Evolutionary conservation across 2,113 vertebrate species (phyloP).

Genomic region (Motacilla tschutschensis): DNA sequence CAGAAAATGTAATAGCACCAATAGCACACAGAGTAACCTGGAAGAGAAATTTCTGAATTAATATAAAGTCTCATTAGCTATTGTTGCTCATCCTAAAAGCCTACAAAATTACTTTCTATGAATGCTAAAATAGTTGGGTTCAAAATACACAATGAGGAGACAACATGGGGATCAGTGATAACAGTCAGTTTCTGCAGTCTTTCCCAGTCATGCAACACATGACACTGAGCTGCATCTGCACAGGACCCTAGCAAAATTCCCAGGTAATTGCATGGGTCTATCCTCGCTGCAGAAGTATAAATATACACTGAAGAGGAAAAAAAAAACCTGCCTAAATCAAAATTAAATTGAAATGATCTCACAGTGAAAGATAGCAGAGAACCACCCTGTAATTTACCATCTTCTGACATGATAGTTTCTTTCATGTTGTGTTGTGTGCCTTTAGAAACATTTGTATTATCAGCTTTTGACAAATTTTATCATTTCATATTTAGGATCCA

Average conservation of each 20-base stretch:
- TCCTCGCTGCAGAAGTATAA: background rate
- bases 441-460: background rate
- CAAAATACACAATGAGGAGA: background rate
- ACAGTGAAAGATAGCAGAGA: background rate
- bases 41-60: background rate
- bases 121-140: background rate
- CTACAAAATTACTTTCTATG: background rate
- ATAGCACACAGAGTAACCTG: background rate
- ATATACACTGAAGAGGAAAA: background rate
- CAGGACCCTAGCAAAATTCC: background rate
- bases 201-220: background rate
- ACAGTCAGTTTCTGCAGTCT: background rate
- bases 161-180: background rate
- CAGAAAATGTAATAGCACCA: background rate
- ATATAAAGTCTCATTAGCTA: background rate
- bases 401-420: background rate
- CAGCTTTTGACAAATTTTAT: background rate
- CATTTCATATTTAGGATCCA: conserved; percentile 2
- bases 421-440: background rate
- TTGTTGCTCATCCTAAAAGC: background rate
- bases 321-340: background rate
- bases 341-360: background rate
- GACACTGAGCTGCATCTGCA: background rate
- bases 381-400: background rate
- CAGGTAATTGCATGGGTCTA: background rate